phyloP scores from a whole-genome alignment of 2,113 vertebrate genomes.

The Fukomys damarensis region DNA sequence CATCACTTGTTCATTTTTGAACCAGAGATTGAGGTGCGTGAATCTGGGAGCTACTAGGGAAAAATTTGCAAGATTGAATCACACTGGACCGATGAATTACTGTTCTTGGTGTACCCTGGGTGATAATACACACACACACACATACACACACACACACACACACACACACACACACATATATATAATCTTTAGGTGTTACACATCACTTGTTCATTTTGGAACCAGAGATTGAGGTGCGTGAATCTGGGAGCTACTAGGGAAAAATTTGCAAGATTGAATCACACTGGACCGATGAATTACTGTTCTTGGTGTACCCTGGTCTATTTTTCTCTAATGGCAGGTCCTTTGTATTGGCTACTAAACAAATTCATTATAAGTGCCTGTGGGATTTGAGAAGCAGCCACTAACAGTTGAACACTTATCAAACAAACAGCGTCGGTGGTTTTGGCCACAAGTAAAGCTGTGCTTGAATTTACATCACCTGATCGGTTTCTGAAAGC shows the following conservation, averaged over 20 bases:
- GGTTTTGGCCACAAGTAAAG: not conserved
- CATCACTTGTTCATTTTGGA: not conserved
- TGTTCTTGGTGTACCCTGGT: not conserved
- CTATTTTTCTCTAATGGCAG: constrained; percentile 74
- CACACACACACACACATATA: too few relatives aligned
- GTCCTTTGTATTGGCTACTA: constrained; percentile 81
- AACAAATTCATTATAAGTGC: constrained; percentile 69
- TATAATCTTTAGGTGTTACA: not conserved
- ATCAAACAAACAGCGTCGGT: not conserved
- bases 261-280: not conserved
- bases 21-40: not conserved
- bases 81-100: not conserved
- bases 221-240: not conserved
- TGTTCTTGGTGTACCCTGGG: not conserved
- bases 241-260: not conserved
- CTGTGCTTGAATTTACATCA: not conserved
- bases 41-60: not conserved
- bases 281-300: not conserved
- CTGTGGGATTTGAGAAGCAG: constrained; percentile 72
- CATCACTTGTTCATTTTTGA: not conserved
- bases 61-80: not conserved
- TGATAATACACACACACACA: too few relatives aligned
- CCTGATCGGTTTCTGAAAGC: not conserved
- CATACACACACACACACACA: too few relatives aligned
- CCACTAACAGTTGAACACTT: constrained; percentile 63